Base-by-base conservation (phyloP, 1,140 invertebrate species). In the Apis cerana region DNA sequence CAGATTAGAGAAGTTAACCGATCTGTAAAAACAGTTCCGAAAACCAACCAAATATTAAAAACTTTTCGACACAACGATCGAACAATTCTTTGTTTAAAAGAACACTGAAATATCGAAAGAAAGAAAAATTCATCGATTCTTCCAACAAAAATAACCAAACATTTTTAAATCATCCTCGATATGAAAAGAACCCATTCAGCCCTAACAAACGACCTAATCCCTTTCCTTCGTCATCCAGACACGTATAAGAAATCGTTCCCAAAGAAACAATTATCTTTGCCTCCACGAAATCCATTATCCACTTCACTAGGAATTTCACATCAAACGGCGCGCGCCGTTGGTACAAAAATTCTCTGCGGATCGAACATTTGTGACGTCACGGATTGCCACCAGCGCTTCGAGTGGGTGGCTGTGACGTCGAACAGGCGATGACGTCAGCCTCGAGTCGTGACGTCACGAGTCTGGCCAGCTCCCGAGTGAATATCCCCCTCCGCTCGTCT, bases 361-460 rank as follows among this genome's bases (percentile, higher is more conserved):
- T 82, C 58, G 65, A 54, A 54, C 54, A 0, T 2, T 48, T 17
- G 11, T 70, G 65, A 82, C 75, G 81, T 82, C 81, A 70, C 65
- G 12, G 17, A 1, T 10, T 0, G 13, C 71, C 33, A 74, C 1
- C 13, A 2, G 52, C 43, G 17, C 3, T 43, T 43, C 4, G 61
- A 21, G 19, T 56, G 74, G 11, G 13, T 5, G 33, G 58, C 56
- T 1, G 21, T 72, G 81, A 71, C 68, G 75, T 78, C n/a, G 13
- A 11, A 67, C 21, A 50, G 19, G 48, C 65, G 79, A 56, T 74
- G 79, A 64, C 69, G 70, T 58, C 33, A 23, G 23, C 33, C 68
- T 59, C 9, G 58, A 9, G 21, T 11, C 7, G 19, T 13, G 19
- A 75, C 80, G 62, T 76, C 64, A 82, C 10, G 50, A 23, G n/a